Evolutionary conservation across 2,888 invertebrate genomes (phyloP), one percentile per base, ranked within the genome.

Genomic region (Rhaphigaster nebulosa): DNA sequence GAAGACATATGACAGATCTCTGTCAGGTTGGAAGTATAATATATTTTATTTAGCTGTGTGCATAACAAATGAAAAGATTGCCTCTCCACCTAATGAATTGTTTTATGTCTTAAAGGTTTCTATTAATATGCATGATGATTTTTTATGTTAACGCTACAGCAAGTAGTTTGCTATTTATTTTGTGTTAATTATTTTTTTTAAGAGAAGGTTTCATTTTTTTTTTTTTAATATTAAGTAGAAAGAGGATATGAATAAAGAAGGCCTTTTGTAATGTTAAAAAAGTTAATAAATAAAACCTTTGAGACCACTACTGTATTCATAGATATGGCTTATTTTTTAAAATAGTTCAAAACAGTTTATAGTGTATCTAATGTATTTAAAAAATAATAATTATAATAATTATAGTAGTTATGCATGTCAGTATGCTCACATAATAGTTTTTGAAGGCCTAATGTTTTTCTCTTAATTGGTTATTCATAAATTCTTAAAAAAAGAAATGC

Each of bases 21-120:
- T 88, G 88, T 91, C 92, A 92, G 92, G 92, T 92, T 92, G 91
- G 91, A 91, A 84, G 20, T 54, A 76, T 45, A 84, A 84, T 50
- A 50, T 76, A 76, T 76, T 76, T 50, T 89, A 41, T 52, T 88
- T 89, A 89, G 89, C 76, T 89, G 89, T 89, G 89, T 89, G 89
- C 89, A 89, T 89, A 76, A 84, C 84, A 84, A 26, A 41, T 84
- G 84, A 45, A n/a, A 89, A 65, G 34, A 52, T 45, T 45, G 76
- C 70, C 70, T 89, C 38, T 88, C 34, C 89, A 89, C 89, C 65
- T 76, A 76, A 89, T 84, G 1, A 84, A 45, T 50, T 84, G 45
- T 84, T 84, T n/a, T 45, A 45, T 84, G n/a, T 84, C 45, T 84
- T 84, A 50, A 84, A 41, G 41, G 52, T 50, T 76, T 70, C 26